Conservation (phyloP, 2,888 invertebrate genomes). For the Alsophila aescularia region DNA sequence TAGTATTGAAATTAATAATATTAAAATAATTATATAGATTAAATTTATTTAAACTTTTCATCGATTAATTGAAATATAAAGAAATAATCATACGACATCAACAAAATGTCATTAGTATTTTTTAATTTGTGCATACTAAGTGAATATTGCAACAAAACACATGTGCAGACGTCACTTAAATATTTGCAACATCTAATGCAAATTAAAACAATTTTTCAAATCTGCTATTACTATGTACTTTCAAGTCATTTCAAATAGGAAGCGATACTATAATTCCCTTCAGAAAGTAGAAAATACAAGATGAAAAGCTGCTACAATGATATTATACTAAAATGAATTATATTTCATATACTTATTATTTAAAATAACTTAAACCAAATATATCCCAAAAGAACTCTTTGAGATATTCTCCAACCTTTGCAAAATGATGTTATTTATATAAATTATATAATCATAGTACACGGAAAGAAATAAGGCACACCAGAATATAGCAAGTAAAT, state of each 20-base stretch:
- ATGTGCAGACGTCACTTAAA: not conserved
- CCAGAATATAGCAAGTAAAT: not conserved
- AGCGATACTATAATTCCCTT: not conserved
- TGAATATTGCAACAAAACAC: constrained; percentile 5
- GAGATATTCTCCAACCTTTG: not conserved
- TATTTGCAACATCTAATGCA: constrained; percentile 26
- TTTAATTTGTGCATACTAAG: constrained; percentile 1
- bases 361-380: not conserved
- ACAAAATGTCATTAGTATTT: not conserved
- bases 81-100: too few species aligned
- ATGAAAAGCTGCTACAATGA: not conserved
- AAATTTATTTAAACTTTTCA: too few species aligned
- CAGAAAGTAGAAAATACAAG: not conserved
- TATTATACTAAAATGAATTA: too few species aligned
- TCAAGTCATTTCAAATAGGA: not conserved
- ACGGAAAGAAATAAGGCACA: constrained; percentile 15
- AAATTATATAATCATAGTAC: not conserved
- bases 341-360: not conserved
- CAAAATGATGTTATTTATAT: not conserved
- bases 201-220: constrained; percentile 1
- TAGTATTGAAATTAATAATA: too few species aligned
- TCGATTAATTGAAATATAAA: too few species aligned
- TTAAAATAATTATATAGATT: too few species aligned
- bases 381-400: too few species aligned
- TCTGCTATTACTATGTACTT: not conserved